phyloP scores from a whole-genome alignment of 2,797 vertebrate species.

The Vipera ursinii region DNA sequence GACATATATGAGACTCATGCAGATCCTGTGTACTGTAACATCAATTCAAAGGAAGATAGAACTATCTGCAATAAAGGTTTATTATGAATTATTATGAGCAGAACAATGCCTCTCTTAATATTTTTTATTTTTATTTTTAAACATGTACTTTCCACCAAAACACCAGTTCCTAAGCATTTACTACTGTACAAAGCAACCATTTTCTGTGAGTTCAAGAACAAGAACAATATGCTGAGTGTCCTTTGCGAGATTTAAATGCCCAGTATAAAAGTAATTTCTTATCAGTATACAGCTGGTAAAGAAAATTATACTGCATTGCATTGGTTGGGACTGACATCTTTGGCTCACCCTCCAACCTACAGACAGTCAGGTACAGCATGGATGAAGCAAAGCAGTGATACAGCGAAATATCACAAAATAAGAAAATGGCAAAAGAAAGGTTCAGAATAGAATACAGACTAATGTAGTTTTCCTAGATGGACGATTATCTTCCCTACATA shows the following conservation, averaged over 20 bases:
- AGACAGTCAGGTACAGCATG: neutral
- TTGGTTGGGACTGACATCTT: neutral
- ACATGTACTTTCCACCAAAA: neutral
- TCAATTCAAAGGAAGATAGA: neutral
- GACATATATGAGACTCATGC: neutral
- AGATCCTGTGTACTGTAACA: neutral
- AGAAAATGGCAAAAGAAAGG: neutral
- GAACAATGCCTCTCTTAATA: neutral
- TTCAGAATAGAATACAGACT: neutral
- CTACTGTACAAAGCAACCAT: neutral
- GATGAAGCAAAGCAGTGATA: neutral
- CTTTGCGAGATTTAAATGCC: neutral
- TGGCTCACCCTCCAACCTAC: neutral
- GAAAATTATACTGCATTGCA: neutral
- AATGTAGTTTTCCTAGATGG: neutral
- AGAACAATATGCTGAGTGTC: neutral
- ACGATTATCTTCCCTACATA: neutral
- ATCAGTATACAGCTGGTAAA: neutral
- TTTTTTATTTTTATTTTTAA: neutral
- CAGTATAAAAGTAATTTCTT: neutral
- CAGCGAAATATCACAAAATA: neutral
- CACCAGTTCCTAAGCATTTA: neutral
- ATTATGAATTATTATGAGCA: neutral
- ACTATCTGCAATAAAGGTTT: neutral
- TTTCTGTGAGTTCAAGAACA: neutral